A percentile compares a stretch with the other conserved stretches of the same genome.
Conservation (phyloP, 2,888 invertebrate species). For the Drosophila mayaguana region DNA sequence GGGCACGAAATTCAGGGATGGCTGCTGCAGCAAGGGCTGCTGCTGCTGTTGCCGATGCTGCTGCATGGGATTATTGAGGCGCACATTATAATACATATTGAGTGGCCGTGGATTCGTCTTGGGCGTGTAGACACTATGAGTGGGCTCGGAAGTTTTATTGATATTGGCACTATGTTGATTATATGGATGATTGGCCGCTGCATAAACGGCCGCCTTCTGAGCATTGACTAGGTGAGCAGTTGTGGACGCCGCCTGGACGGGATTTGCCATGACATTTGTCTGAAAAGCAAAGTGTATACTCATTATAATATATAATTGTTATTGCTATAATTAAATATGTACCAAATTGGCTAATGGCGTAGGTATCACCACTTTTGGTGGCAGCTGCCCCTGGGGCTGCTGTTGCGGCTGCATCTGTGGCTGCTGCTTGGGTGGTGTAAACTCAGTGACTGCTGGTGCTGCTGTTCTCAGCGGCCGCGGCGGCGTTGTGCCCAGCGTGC, state of each 20-base stretch:
- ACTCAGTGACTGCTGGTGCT: conserved; percentile 40
- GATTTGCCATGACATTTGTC: conserved; percentile 54
- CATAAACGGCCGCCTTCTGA: conserved; percentile 38
- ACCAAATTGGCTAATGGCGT: conserved; percentile 64
- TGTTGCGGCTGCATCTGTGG: conserved; percentile 31
- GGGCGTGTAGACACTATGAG: conserved; percentile 50
- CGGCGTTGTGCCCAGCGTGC: conserved; percentile 44
- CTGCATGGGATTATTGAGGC: conserved; percentile 62
- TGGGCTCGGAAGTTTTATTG: conserved; percentile 45
- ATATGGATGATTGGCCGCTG: conserved; percentile 30
- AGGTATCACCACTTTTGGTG: conserved; percentile 27
- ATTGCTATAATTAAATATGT: background rate
- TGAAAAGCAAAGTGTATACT: conserved; percentile 24
- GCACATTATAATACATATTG: conserved; percentile 68
- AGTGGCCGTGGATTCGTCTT: conserved; percentile 58
- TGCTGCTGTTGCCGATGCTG: conserved; percentile 19
- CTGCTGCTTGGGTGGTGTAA: conserved; percentile 41
- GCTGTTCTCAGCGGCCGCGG: conserved; percentile 40
- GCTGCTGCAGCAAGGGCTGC: conserved; percentile 31
- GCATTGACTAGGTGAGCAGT: conserved; percentile 31
- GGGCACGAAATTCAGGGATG: conserved; percentile 46
- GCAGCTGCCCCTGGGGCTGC: conserved; percentile 22
- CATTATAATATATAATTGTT: background rate
- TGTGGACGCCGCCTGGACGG: conserved; percentile 25
- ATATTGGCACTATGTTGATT: conserved; percentile 62